Evolutionary conservation across 2,888 invertebrate species (phyloP).

Genomic region (Allygus modestus): DNA sequence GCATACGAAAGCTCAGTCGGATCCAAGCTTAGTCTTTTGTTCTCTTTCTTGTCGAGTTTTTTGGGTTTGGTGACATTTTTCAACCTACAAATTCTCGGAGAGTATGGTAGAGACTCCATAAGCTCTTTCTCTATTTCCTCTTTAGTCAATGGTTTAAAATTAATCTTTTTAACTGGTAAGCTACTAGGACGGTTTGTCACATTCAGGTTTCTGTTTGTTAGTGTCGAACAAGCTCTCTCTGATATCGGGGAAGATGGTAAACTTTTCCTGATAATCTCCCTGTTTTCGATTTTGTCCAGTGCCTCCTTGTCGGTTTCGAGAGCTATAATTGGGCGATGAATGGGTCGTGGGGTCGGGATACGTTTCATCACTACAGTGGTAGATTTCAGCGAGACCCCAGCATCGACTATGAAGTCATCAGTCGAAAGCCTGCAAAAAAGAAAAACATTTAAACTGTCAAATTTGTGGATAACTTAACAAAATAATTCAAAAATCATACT

Average conservation of each 20-base stretch:
- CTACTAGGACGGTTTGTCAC: background rate
- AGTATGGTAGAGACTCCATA: slow-evolving; percentile 4
- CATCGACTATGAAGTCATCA: slow-evolving; percentile 56
- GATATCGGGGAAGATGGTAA: background rate
- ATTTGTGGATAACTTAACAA: background rate
- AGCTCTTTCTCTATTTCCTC: slow-evolving; percentile 54
- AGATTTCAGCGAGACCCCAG: slow-evolving; percentile 48
- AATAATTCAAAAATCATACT: background rate
- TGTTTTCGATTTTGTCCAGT: background rate
- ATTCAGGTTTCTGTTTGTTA: slow-evolving; percentile 25
- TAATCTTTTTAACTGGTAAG: slow-evolving; percentile 32
- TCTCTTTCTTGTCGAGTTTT: slow-evolving; percentile 43
- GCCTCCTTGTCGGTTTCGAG: background rate
- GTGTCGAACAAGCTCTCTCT: background rate
- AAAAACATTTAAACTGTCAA: background rate
- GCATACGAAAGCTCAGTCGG: slow-evolving; percentile 22
- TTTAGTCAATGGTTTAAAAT: slow-evolving; percentile 23
- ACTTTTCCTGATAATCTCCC: background rate
- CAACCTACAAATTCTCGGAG: slow-evolving; percentile 19
- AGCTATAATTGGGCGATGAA: slow-evolving; percentile 5
- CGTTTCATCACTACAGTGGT: slow-evolving; percentile 25
- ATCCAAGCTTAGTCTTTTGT: slow-evolving; percentile 59
- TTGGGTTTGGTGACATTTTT: background rate
- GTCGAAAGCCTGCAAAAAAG: slow-evolving; percentile 20
- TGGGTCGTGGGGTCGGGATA: slow-evolving; percentile 50